These are phyloP conservation scores for Pseudachorutes palmiensis DNA, from an alignment of 1,140 invertebrate genomes.

Conservation along the genomic window DNA sequence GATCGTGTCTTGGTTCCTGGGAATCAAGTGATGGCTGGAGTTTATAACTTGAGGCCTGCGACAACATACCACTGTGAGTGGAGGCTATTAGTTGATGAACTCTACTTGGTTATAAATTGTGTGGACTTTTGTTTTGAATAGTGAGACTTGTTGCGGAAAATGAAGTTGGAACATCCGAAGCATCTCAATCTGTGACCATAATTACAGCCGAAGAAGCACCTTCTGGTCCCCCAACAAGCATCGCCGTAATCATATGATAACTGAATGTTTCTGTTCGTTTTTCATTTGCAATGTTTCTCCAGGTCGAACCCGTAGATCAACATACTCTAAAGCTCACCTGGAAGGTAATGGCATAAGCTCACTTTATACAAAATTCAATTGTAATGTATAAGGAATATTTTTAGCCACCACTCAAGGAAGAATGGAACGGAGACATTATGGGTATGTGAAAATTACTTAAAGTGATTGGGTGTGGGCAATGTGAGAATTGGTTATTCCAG, in stretches of 20 bases:
- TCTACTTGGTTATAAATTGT: not conserved
- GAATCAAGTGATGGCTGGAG: slow-evolving; percentile 74
- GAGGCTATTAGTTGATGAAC: not conserved
- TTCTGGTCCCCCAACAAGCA: slow-evolving; percentile 31
- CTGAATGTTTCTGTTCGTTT: not conserved
- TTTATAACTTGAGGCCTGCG: slow-evolving; percentile 79
- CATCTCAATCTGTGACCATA: slow-evolving; percentile 83
- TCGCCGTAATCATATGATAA: slow-evolving; percentile 15
- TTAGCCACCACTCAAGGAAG: slow-evolving; percentile 65
- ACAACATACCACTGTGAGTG: slow-evolving; percentile 69
- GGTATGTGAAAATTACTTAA: slow-evolving; percentile 40
- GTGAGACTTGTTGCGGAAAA: slow-evolving; percentile 88
- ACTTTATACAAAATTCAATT: not conserved
- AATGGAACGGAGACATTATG: slow-evolving; percentile 84
- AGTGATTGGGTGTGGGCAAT: slow-evolving; percentile 4
- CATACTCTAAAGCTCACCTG: slow-evolving; percentile 84
- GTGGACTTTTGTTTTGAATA: not conserved
- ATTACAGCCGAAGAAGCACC: slow-evolving; percentile 84
- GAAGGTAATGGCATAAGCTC: slow-evolving; percentile 49
- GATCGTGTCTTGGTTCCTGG: slow-evolving; percentile 75
- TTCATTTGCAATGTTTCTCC: slow-evolving; percentile 47
- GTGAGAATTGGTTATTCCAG: slow-evolving; percentile 46
- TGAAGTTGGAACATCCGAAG: slow-evolving; percentile 80
- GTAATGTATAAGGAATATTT: not conserved
- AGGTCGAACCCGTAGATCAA: slow-evolving; percentile 83